Evolutionary conservation across 2,797 vertebrate genomes (phyloP).

Genomic region (Sardinella longiceps): DNA sequence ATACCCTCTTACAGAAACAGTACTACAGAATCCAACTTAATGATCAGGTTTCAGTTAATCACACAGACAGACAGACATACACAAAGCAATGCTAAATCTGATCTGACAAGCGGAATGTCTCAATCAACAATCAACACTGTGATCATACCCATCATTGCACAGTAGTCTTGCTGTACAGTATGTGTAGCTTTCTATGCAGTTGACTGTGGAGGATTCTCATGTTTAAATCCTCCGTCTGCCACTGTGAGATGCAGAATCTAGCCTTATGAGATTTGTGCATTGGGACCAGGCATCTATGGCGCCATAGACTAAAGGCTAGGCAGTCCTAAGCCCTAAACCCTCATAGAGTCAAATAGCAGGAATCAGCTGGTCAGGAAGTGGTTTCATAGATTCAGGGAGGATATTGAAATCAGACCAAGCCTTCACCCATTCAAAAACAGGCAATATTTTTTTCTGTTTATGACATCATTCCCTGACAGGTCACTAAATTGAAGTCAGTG

Average conservation of each 20-base stretch:
- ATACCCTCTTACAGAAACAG: not conserved
- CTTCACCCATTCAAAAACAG: not conserved
- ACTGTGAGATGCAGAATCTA: not conserved
- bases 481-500: not conserved
- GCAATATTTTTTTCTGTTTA: not conserved
- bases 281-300: not conserved
- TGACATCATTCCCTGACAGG: not conserved
- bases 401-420: not conserved
- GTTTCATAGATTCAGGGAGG: too few relatives aligned
- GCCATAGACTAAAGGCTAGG: not conserved
- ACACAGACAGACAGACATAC: not conserved
- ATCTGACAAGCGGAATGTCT: not conserved
- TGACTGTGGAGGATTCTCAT: not conserved
- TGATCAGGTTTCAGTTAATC: not conserved
- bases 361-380: too few relatives aligned
- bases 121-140: not conserved
- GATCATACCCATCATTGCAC: not conserved
- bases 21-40: not conserved
- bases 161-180: not conserved
- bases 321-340: too few relatives aligned
- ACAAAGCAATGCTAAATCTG: not conserved
- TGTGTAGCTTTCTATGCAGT: not conserved
- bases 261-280: not conserved
- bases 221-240: not conserved
- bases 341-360: too few relatives aligned